Conservation (phyloP, 2,113 vertebrate genomes). For the Crotalus horridus region DNA sequence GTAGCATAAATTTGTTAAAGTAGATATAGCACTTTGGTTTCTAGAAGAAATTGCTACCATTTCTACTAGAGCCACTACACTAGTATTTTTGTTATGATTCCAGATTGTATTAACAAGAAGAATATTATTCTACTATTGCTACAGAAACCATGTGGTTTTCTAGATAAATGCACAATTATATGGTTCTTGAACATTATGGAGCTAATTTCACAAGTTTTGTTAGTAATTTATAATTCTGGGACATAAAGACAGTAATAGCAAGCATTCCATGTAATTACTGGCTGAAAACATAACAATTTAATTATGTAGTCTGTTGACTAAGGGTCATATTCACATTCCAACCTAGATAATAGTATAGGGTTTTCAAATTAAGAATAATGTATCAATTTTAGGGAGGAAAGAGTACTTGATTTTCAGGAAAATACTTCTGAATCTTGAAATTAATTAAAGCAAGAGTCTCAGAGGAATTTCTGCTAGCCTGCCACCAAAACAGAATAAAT, state of each 20-base stretch:
- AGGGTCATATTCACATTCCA: not conserved
- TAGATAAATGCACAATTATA: constrained; percentile 1
- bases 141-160: not conserved
- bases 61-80: not conserved
- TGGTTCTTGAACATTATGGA: not conserved
- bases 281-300: not conserved
- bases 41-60: not conserved
- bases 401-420: not conserved
- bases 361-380: not conserved
- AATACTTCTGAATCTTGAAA: not conserved
- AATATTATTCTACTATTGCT: not conserved
- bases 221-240: constrained; percentile 15
- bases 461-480: not conserved
- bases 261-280: not conserved
- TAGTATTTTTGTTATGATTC: not conserved
- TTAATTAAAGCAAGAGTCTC: not conserved
- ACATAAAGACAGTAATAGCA: not conserved
- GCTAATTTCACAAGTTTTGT: not conserved
- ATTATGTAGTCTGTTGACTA: not conserved
- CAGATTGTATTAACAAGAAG: not conserved
- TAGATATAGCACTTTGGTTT: not conserved
- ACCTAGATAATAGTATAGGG: not conserved
- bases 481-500: not conserved
- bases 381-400: not conserved
- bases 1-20: too few species aligned